Base-by-base conservation (phyloP, 2,797 vertebrate species). In the Lacerta bilineata region DNA sequence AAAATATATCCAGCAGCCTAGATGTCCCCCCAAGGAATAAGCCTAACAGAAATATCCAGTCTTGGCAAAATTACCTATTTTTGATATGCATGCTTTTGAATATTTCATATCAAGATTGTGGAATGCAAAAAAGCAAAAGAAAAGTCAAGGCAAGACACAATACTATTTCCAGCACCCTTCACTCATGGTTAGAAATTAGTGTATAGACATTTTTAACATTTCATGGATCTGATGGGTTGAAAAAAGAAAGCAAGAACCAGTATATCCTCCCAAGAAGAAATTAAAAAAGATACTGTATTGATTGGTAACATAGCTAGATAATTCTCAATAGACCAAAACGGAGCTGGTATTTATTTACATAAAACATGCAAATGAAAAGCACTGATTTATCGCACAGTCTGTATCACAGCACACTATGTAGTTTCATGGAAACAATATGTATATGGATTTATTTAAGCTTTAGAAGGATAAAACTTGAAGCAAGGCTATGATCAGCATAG, bases 61-160 rank as follows among this genome's bases (percentile, higher is more conserved):
- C 4, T 82, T n/a, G 33, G 1, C 4, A 93, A 91, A 87, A 83
- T 50, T 41, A 23, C n/a, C 77, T 36, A 77, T 68, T 78, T 78
- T 84, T 84, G 64, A 46, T 2, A 68, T 29, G 39, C 5, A n/a
- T 29, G 11, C 59, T 59, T 71, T 39, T 50, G 8, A 78, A 43
- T 64, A 68, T 11, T 84, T 33, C 3, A 43, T 79, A 41, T 71
- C 1, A 8, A 77, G 2, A 29, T 69, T 66, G 0, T 29, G 15
- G 86, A 83, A 71, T 84, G 0, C 27, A 83, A 85, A 61, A 18
- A 68, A 9, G 64, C 25, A 27, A 68, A 68, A 68, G 2, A 68
- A 68, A 61, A 61, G 50, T 13, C 50, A 50, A 50, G 50, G 50
- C 50, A 50, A 50, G 50, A 50, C 87, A 87, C 29, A 75, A 74